Percentiles rank a stretch among this genome's conserved stretches.
phyloP scores from a whole-genome alignment of 2,888 invertebrate genomes.

The Cheilosia grossa region DNA sequence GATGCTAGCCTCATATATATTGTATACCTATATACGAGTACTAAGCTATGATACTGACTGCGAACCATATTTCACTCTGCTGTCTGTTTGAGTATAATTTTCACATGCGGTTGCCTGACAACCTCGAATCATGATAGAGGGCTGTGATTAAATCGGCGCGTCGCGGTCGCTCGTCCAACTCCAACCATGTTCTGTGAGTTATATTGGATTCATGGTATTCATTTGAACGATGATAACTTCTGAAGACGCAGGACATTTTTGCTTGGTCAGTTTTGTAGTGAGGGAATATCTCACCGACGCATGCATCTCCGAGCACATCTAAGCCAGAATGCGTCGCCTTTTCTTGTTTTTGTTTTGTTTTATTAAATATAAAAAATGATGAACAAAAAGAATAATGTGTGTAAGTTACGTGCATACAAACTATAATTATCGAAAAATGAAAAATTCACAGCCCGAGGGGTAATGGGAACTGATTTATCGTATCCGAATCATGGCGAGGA shows the following conservation, averaged over 20 bases:
- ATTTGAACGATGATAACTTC: conserved; percentile 56
- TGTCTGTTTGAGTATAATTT: conserved; percentile 75
- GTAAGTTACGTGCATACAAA: conserved; percentile 74
- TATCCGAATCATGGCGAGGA: conserved; percentile 76
- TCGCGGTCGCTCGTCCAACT: conserved; percentile 31
- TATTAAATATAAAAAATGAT: conserved; percentile 70
- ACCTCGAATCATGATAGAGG: conserved; percentile 72
- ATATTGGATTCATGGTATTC: conserved; percentile 35
- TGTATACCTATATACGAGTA: not conserved
- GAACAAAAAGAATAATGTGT: conserved; percentile 74
- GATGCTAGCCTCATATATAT: conserved; percentile 42
- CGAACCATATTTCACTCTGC: conserved; percentile 71
- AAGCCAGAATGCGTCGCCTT: conserved; percentile 40
- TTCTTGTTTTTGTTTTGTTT: conserved; percentile 37
- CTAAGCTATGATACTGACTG: conserved; percentile 25
- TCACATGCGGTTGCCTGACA: conserved; percentile 73
- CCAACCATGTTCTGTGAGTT: conserved; percentile 13
- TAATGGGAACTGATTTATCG: conserved; percentile 80
- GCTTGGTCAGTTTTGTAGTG: conserved; percentile 49
- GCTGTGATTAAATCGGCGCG: conserved; percentile 71
- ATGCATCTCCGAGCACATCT: conserved; percentile 62
- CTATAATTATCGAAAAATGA: conserved; percentile 80
- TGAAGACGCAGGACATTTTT: conserved; percentile 71
- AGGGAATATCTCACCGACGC: conserved; percentile 69
- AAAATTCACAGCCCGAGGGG: conserved; percentile 79